Evolutionary conservation across 2,797 vertebrate species (phyloP).

Genomic region (Coendou prehensilis): DNA sequence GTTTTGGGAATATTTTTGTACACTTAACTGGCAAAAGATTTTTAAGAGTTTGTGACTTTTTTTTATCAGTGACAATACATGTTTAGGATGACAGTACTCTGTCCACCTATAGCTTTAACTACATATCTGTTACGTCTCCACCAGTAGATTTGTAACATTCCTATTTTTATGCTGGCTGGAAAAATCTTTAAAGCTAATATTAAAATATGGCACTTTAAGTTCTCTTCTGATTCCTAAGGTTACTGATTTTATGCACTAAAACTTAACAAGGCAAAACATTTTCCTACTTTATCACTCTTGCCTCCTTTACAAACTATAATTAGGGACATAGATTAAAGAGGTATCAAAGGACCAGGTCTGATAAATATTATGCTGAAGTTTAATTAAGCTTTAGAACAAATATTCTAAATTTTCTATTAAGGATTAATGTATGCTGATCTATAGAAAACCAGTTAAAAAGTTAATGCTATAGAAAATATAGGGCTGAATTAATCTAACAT

Average conservation of each 20-base stretch:
- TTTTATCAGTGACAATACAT: conserved; percentile 1
- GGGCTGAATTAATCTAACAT: not conserved
- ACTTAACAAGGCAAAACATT: not conserved
- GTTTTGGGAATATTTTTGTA: conserved; percentile 53
- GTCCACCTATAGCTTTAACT: conserved; percentile 54
- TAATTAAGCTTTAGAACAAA: conserved; percentile 32
- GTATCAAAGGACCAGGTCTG: not conserved
- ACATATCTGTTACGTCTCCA: not conserved
- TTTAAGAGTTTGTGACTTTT: not conserved
- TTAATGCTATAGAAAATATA: not conserved
- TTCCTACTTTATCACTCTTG: not conserved
- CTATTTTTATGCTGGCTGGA: conserved; percentile 41
- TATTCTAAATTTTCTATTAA: conserved; percentile 28
- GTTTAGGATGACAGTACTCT: conserved; percentile 16
- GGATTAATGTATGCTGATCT: not conserved
- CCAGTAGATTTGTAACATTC: not conserved
- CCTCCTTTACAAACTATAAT: conserved; percentile 1
- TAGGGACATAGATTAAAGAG: not conserved
- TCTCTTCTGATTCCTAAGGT: not conserved
- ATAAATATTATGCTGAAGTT: conserved; percentile 1
- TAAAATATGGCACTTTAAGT: conserved; percentile 47
- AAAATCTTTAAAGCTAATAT: conserved; percentile 33
- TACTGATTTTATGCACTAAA: conserved; percentile 46
- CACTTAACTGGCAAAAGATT: conserved; percentile 60
- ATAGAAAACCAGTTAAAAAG: not conserved